Evolutionary conservation across 1,140 invertebrate species (phyloP).

Genomic region (Trichogramma pretiosum): DNA sequence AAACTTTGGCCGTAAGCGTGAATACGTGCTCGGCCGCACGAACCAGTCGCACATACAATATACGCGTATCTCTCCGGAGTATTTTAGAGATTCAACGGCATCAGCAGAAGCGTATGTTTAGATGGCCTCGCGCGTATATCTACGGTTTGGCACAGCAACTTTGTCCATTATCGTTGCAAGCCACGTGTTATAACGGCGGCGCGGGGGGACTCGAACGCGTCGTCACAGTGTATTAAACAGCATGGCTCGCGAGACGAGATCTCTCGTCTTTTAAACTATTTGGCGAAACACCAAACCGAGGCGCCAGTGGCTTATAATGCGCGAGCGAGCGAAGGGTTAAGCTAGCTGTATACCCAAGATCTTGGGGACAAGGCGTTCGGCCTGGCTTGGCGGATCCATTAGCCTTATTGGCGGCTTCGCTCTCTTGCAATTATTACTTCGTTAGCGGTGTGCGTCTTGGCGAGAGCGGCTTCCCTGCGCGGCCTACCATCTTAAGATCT

Average conservation of each 20-base stretch:
- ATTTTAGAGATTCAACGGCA: neutral
- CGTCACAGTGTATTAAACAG: too few species aligned
- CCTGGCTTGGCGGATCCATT: slow-evolving; percentile 22
- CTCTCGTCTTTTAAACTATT: slow-evolving; percentile 10
- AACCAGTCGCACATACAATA: slow-evolving; percentile 1
- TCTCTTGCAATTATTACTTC: slow-evolving; percentile 23
- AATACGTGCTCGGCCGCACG: too few species aligned
- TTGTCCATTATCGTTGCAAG: slow-evolving; percentile 11
- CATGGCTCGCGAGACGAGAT: too few species aligned
- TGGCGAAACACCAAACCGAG: neutral
- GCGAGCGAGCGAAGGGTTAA: too few species aligned
- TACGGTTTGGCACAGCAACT: slow-evolving; percentile 4
- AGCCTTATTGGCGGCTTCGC: slow-evolving; percentile 19
- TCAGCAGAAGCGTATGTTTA: too few species aligned
- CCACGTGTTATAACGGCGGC: too few species aligned
- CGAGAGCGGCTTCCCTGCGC: neutral
- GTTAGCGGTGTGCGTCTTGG: slow-evolving; percentile 7
- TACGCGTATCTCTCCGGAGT: neutral
- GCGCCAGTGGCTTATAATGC: neutral
- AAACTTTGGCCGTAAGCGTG: too few species aligned
- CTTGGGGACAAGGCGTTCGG: neutral
- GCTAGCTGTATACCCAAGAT: too few species aligned
- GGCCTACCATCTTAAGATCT: too few species aligned
- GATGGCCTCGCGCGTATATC: neutral
- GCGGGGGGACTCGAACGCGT: too few species aligned